Percentiles rank a stretch among this genome's conserved stretches.
Conservation (phyloP, 2,797 vertebrate genomes). For the Prionace glauca region DNA sequence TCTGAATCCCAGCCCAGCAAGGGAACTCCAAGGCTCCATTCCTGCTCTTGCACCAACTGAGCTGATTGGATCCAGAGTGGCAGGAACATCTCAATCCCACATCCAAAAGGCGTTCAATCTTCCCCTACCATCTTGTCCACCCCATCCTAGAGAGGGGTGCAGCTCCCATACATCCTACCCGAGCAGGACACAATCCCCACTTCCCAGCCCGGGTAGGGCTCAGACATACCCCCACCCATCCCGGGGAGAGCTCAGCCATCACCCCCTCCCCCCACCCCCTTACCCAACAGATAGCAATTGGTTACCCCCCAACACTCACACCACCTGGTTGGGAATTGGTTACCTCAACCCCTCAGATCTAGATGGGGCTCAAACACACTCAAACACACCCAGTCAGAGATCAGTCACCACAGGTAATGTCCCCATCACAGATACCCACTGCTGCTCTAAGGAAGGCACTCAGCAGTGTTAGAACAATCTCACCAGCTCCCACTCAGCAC, state of each 20-base stretch:
- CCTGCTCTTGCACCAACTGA: not conserved
- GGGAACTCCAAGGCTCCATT: not conserved
- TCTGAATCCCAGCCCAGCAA: not conserved
- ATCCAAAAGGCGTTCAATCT: too few species aligned
- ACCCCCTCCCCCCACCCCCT: too few species aligned
- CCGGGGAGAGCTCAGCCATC: too few species aligned
- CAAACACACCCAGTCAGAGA: too few species aligned
- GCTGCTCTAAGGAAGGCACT: not conserved
- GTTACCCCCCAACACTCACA: not conserved
- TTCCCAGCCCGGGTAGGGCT: constrained; percentile 14
- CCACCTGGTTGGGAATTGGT: not conserved
- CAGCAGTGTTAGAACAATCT: constrained; percentile 41
- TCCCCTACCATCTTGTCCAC: not conserved
- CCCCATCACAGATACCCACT: not conserved
- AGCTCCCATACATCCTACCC: too few species aligned
- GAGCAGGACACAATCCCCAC: not conserved
- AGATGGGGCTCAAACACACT: too few species aligned
- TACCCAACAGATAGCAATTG: too few species aligned
- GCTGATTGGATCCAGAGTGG: not conserved
- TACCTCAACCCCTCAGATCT: too few species aligned
- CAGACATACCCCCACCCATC: not conserved
- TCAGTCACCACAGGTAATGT: not conserved
- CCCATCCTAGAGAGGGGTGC: too few species aligned
- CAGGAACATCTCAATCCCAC: not conserved
- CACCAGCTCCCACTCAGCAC: constrained; percentile 98